Base-by-base conservation (phyloP, 2,113 vertebrate species). In the Oreochromis aureus region DNA sequence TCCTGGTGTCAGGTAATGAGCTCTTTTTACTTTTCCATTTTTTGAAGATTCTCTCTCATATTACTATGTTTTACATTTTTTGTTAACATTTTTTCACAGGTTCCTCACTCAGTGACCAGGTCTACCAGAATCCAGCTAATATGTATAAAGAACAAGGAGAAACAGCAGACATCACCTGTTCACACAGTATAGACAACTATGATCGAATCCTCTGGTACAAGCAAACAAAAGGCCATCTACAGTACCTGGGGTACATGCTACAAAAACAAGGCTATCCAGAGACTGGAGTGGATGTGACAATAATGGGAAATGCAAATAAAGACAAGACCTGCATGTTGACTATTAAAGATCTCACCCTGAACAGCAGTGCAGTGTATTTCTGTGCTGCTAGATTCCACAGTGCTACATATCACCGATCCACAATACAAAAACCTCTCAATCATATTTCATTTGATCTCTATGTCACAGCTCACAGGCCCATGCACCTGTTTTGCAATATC, bases 141-240 rank as follows among this genome's bases (percentile, higher is more conserved):
- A 80, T 89, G 12, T 55, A 41, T 53, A 85, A 10, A 11, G 19
- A 32, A 2, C 0, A 6, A 10, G 41, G 18, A 82, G 2, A 46
- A 84, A 13, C 3, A 24, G 87, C 83, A 10, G 7, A 18, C 8
- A 86, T 95, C 6, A 5, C 2, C 6, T 95, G 94, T 69, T 88
- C 30, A 41, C 94, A 95, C 59, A 88, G 12, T 2, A 86, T 91
- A 53, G 1, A 80, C 0, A 32, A 0, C 85, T 92, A 91, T 8
- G 2, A 94, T 6, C 22, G 1, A 24, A 91, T 94, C 22, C 41
- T 84, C 22, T 94, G 95, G 94, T 95, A 95, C 89, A 91, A 92
- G 10, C 88, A 93, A 22, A 11, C 1, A 7, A 10, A 51, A 78
- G 11, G 24, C 11, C 22, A 46, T 8, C 55, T 81, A n/a, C 39